These are phyloP conservation scores for Aspiorhynchus laticeps DNA, from an alignment of 2,113 vertebrate species.

Conservation along the genomic window DNA sequence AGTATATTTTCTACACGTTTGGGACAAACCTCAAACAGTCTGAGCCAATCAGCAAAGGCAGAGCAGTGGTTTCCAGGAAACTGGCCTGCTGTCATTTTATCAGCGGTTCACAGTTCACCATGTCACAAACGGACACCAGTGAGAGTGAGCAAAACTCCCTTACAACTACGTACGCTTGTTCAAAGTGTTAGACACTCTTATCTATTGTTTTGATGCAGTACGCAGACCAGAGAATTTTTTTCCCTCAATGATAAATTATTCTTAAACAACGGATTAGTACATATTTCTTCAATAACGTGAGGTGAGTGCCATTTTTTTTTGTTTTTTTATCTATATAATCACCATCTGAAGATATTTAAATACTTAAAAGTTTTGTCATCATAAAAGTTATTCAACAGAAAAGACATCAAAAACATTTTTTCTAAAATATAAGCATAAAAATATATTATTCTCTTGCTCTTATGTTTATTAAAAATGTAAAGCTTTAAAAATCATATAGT, in stretches of 20 bases:
- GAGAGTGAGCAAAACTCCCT: slow-evolving; percentile 34
- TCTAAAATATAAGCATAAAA: background rate
- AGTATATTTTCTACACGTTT: slow-evolving; percentile 10
- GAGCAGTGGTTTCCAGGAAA: slow-evolving; percentile 58
- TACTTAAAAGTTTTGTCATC: background rate
- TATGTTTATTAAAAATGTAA: background rate
- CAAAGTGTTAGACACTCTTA: slow-evolving; percentile 37
- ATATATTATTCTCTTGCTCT: background rate
- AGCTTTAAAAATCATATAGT: background rate
- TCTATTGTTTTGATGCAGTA: slow-evolving; percentile 40
- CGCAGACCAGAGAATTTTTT: background rate
- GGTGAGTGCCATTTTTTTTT: slow-evolving; percentile 27
- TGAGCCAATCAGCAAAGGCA: slow-evolving; percentile 55
- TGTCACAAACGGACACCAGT: slow-evolving; percentile 45
- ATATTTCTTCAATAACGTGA: background rate
- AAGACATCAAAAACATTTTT: background rate
- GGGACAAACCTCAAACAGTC: slow-evolving; percentile 9
- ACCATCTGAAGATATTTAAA: background rate
- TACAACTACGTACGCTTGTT: slow-evolving; percentile 33
- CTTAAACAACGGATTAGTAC: background rate
- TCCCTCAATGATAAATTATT: background rate
- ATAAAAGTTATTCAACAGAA: background rate
- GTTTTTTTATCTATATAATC: background rate
- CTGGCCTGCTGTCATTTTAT: slow-evolving; percentile 54
- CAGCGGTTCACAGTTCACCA: slow-evolving; percentile 60